Evolutionary conservation across 2,888 invertebrate species (phyloP), one percentile per base, ranked within the genome.

Genomic region (Drosophila stalkeri): DNA sequence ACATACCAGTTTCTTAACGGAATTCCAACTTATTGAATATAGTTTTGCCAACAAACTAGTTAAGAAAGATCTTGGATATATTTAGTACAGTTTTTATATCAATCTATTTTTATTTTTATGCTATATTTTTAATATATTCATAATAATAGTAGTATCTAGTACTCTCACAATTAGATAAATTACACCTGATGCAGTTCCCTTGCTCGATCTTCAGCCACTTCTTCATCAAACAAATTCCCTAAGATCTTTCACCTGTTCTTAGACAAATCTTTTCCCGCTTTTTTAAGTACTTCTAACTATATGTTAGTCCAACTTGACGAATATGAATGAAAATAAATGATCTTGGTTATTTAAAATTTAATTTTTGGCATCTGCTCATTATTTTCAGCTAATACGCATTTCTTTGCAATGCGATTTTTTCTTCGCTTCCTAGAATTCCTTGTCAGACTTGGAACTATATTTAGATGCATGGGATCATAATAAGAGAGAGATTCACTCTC

Each of bases 391-490:
- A n/a, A 55, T 12, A 49, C 49, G 49, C 49, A 49, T 49, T 49
- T 49, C n/a, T n/a, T 5, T 47, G 7, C 23, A 4, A 0, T n/a
- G 3, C 16, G 16, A 4, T 47, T 16, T 31, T 6, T 16, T 16
- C 8, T n/a, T 39, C 14, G 16, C 4, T 63, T 61, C 57, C 43
- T 33, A 57, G 64, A 73, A 68, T 55, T 73, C 33, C 20, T 37
- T 35, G 31, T 49, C 49, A n/a, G 61, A 54, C 61, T 52, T 39
- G 51, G n/a, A n/a, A 43, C 46, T 64, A 68, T 67, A 64, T 59
- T 73, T 62, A 51, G 64, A 14, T 59, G 31, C 3, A 44, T 59
- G 33, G 54, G 37, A 41, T 35, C 49, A 61, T 33, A 39, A 16
- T 39, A 14, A 14, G 16, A 39, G 16, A 39, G 16, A 39, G 37